A percentile compares a stretch with the other conserved stretches of the same genome.
phyloP scores from a whole-genome alignment of 2,113 vertebrate genomes.

The Arothron firmamentum region DNA sequence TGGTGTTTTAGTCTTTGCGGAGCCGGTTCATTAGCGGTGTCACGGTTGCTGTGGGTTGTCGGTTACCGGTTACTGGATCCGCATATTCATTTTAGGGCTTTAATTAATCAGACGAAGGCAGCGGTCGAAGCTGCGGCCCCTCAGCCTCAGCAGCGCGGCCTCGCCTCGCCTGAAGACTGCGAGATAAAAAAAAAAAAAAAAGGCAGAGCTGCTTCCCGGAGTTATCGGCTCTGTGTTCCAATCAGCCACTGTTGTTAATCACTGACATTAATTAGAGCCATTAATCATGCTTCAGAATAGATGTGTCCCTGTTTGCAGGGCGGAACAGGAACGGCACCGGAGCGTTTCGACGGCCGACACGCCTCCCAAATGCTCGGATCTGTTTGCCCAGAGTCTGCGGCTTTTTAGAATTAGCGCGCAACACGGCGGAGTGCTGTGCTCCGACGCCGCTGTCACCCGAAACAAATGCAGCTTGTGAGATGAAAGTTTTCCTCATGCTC shows the following conservation, averaged over 20 bases:
- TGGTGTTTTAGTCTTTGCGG: background rate
- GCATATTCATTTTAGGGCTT: conserved; percentile 73
- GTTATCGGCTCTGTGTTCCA: conserved; percentile 74
- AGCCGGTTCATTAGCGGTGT: conserved; percentile 1
- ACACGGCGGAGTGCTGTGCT: conserved; percentile 25
- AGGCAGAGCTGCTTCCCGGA: conserved; percentile 55
- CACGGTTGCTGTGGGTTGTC: conserved; percentile 18
- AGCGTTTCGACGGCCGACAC: conserved; percentile 55
- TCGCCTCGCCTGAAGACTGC: conserved; percentile 64
- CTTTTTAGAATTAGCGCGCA: conserved; percentile 44
- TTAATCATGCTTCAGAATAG: conserved; percentile 74
- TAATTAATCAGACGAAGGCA: conserved; percentile 76
- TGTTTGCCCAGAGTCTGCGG: conserved; percentile 23
- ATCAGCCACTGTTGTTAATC: conserved; percentile 74
- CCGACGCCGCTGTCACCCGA: conserved; percentile 38
- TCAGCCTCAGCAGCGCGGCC: conserved; percentile 44
- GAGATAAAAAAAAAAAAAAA: conserved; percentile 77
- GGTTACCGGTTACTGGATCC: conserved; percentile 59
- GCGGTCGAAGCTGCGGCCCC: conserved; percentile 58
- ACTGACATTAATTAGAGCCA: conserved; percentile 75
- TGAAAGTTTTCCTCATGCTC: conserved; percentile 44
- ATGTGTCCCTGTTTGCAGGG: conserved; percentile 61
- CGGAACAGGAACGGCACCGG: conserved; percentile 43
- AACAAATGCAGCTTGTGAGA: conserved; percentile 46
- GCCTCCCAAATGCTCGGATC: conserved; percentile 46